These are phyloP conservation scores for Strigops habroptila DNA, from an alignment of 2,113 vertebrate species.

Conservation along the genomic window DNA sequence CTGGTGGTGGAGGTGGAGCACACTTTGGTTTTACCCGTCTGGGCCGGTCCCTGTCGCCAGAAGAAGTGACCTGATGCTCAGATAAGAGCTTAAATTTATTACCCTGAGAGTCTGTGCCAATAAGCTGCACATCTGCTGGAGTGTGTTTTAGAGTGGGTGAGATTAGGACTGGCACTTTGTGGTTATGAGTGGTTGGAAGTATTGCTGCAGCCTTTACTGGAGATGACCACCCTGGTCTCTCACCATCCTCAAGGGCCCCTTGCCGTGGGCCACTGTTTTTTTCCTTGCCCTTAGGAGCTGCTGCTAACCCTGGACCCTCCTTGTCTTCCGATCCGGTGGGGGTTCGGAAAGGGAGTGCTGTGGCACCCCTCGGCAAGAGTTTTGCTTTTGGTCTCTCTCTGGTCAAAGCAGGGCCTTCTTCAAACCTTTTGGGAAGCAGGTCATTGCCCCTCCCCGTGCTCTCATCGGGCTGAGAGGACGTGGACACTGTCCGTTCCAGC, in stretches of 20 bases:
- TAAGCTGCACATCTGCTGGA: conserved; percentile 89
- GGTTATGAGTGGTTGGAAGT: conserved; percentile 85
- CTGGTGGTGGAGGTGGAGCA: conserved; percentile 89
- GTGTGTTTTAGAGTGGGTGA: conserved; percentile 93
- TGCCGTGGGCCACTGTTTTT: conserved; percentile 71
- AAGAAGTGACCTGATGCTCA: conserved; percentile 84
- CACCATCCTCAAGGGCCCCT: conserved; percentile 74
- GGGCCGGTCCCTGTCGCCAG: conserved; percentile 88
- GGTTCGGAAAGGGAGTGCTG: conserved; percentile 68
- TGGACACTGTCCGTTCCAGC: conserved; percentile 90
- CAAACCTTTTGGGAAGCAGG: conserved; percentile 80
- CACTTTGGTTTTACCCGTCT: conserved; percentile 96
- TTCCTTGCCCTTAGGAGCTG: conserved; percentile 75
- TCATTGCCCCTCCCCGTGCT: conserved; percentile 77
- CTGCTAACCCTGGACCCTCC: conserved; percentile 60
- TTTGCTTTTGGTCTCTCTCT: conserved; percentile 95
- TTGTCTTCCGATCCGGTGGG: conserved; percentile 67
- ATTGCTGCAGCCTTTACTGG: conserved; percentile 80
- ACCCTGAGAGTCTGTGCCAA: conserved; percentile 98
- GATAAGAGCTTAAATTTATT: conserved; percentile 97
- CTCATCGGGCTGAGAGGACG: conserved; percentile 92
- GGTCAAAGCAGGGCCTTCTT: conserved; percentile 86
- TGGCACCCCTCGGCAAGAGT: conserved; percentile 83
- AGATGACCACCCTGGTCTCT: conserved; percentile 85
- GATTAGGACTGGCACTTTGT: conserved; percentile 98